Evolutionary conservation across 2,113 vertebrate species (phyloP), one percentile per base, ranked within the genome.

Genomic region (Chaetodon trifascialis): DNA sequence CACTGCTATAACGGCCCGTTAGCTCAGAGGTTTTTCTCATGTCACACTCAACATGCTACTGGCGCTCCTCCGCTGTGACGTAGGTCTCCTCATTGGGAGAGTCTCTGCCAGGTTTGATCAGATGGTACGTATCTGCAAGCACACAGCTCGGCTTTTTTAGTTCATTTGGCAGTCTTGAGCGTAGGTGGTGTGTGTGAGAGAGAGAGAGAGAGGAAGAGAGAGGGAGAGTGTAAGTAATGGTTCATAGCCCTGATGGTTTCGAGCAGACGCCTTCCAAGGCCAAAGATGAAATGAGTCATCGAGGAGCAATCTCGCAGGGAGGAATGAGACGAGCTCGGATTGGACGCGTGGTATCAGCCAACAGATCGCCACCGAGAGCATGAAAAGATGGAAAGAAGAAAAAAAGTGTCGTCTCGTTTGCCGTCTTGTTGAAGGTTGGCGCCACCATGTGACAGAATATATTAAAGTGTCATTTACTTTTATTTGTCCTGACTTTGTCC

Each of bases 221-320:
- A 62, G 75, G 21, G 58, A 69, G 76, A 79, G 77, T 82, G 87
- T 84, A 83, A 91, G 79, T 56, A 76, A 64, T 84, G 87, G 90
- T 93, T 91, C 82, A 82, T 71, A 90, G 89, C 75, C 83, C 88
- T 86, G 86, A 86, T 91, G 84, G 85, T 84, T 92, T 80, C 7
- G 46, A 89, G 54, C 82, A 86, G 87, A 86, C 82, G 58, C 87
- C 82, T 85, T 91, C 72, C 80, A 90, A 91, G 79, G 89, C 90
- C 86, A 91, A 87, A 89, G 89, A 93, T 79, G 75, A 88, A 79
- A 86, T 93, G 91, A 93, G 82, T 93, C 92, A 93, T 88, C 54
- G 55, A n/a, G 65, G 83, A 90, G 74, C 69, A 70, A 79, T 92
- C 73, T 85, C 59, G 64, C 87, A 77, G 49, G 15, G 82, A 88